phyloP scores from a whole-genome alignment of 2,113 vertebrate genomes.

The Pelobates fuscus region DNA sequence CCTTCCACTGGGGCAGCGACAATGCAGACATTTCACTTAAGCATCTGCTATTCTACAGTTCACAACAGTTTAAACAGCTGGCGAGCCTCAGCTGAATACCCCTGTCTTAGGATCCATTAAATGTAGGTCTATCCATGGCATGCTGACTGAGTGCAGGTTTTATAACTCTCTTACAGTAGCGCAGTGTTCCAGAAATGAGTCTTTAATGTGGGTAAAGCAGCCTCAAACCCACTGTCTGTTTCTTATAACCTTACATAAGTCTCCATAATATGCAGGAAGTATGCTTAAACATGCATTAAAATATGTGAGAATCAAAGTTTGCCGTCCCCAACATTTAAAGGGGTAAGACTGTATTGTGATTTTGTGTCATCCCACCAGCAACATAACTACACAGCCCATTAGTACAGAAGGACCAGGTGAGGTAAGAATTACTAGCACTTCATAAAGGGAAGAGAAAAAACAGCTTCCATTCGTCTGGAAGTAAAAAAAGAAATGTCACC shows the following conservation, averaged over 20 bases:
- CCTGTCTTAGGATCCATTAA: too few relatives aligned
- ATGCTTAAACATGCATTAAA: background rate
- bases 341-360: background rate
- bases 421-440: constrained; percentile 37
- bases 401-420: constrained; percentile 24
- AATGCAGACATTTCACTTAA: too few relatives aligned
- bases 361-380: background rate
- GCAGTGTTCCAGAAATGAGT: background rate
- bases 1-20: too few relatives aligned
- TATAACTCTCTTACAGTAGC: background rate
- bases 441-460: constrained; percentile 30
- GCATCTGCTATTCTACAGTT: too few relatives aligned
- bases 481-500: constrained; percentile 48
- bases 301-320: background rate
- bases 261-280: background rate
- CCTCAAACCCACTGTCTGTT: background rate
- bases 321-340: background rate
- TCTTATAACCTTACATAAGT: background rate
- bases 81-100: too few relatives aligned
- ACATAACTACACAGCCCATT: background rate
- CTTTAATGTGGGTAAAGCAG: background rate
- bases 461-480: constrained; percentile 43
- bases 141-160: background rate
- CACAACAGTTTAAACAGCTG: too few relatives aligned
- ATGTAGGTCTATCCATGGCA: too few relatives aligned